Conservation (phyloP, 2,888 invertebrate genomes). For the Ichneumon xanthorius region DNA sequence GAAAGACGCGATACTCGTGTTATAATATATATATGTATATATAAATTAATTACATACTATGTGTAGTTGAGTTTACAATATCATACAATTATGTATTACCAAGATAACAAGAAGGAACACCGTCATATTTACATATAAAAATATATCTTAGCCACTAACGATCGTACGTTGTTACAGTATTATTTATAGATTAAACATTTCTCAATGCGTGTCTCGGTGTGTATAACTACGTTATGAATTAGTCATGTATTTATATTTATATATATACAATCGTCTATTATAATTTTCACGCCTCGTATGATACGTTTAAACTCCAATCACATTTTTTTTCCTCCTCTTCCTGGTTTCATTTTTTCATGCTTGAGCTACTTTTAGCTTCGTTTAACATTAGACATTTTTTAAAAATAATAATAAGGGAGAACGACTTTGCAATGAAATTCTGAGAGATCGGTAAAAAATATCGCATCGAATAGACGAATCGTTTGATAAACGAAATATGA, state of each 20-base stretch:
- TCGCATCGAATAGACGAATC: constrained; percentile 1
- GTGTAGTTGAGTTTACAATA: constrained; percentile 59
- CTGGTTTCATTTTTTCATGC: constrained; percentile 4
- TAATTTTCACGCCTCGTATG: constrained; percentile 53
- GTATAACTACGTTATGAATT: not conserved
- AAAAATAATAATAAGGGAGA: not conserved
- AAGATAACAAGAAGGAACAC: constrained; percentile 82
- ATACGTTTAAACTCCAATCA: constrained; percentile 65
- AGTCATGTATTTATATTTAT: constrained; percentile 55
- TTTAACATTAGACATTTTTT: not conserved
- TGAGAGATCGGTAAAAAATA: constrained; percentile 16
- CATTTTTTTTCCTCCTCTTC: constrained; percentile 37
- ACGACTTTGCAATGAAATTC: not conserved
- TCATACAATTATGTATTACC: constrained; percentile 65
- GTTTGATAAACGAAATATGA: constrained; percentile 10
- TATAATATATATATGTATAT: constrained; percentile 6
- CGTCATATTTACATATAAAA: constrained; percentile 84
- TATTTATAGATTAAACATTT: constrained; percentile 77
- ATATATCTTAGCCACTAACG: constrained; percentile 81
- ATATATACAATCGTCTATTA: constrained; percentile 54
- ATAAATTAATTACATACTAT: constrained; percentile 55
- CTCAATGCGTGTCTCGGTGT: constrained; percentile 35
- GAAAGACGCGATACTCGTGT: constrained; percentile 26
- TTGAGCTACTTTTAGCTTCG: not conserved
- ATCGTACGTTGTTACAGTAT: constrained; percentile 75